Percentiles rank a stretch among this genome's conserved stretches.
These are phyloP conservation scores for Leuciscus idus DNA, from an alignment of 2,113 vertebrate species.

Conservation along the genomic window DNA sequence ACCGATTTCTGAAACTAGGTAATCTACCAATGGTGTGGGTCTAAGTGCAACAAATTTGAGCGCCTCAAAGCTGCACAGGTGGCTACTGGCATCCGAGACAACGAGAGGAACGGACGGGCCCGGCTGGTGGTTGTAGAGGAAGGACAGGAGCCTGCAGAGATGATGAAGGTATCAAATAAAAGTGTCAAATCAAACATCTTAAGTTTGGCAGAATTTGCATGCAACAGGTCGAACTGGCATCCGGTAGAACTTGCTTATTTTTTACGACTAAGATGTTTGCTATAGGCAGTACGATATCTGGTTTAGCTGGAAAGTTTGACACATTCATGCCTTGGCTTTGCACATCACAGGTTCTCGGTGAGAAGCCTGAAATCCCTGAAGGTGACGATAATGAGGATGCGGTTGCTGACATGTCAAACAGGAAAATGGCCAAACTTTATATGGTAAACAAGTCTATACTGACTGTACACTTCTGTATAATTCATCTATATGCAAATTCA, in stretches of 20 bases:
- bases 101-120: conserved; percentile 84
- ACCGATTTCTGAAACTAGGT: conserved; percentile 67
- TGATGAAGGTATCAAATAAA: conserved; percentile 75
- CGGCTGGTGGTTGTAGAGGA: conserved; percentile 84
- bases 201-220: background rate
- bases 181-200: background rate
- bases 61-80: conserved; percentile 87
- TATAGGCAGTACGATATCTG: background rate
- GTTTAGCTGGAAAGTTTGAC: background rate
- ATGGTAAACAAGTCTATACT: conserved; percentile 75
- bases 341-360: conserved; percentile 81
- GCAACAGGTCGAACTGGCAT: background rate
- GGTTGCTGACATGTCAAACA: conserved; percentile 83
- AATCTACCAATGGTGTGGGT: conserved; percentile 93
- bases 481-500: background rate
- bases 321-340: background rate
- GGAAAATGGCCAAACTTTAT: conserved; percentile 87
- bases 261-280: background rate
- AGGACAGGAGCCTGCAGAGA: conserved; percentile 74
- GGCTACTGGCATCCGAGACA: conserved; percentile 88
- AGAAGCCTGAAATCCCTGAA: conserved; percentile 76
- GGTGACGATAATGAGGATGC: conserved; percentile 79
- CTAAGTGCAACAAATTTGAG: conserved; percentile 87
- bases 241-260: background rate
- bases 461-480: background rate